A percentile compares a stretch with the other conserved stretches of the same genome.
phyloP scores from a whole-genome alignment of 2,797 vertebrate species.

The Brachyrhaphis roseni region DNA sequence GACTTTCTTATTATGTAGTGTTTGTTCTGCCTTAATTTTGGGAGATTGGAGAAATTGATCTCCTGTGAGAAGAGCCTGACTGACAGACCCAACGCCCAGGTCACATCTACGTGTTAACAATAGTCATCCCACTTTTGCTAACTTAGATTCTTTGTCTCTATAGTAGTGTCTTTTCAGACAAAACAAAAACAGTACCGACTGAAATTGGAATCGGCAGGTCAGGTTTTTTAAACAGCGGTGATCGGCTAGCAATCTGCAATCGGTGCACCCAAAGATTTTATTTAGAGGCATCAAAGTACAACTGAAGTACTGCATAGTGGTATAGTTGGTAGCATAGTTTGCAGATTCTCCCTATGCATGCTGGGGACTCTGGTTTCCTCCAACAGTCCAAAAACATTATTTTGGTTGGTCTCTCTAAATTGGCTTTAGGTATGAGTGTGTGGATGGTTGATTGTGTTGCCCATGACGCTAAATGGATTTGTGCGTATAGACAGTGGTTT shows the following conservation, averaged over 20 bases:
- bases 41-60: no score
- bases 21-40: not conserved
- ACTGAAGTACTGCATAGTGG: not conserved
- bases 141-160: no score
- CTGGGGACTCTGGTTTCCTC: not conserved
- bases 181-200: no score
- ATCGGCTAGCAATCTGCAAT: no score
- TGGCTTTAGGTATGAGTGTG: not conserved
- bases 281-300: not conserved
- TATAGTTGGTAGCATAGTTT: not conserved
- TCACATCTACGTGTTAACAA: no score
- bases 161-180: no score
- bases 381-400: not conserved
- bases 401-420: not conserved
- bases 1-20: not conserved
- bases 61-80: no score
- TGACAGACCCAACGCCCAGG: no score
- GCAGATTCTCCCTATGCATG: not conserved
- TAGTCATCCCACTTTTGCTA: no score
- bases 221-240: no score
- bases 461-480: not conserved
- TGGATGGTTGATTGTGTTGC: not conserved
- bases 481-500: not conserved
- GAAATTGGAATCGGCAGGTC: no score
- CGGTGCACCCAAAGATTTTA: not conserved